A percentile compares a stretch with the other conserved stretches of the same genome.
Conservation (phyloP, 2,113 vertebrate species). For the Forbesichthys papilliferus region DNA sequence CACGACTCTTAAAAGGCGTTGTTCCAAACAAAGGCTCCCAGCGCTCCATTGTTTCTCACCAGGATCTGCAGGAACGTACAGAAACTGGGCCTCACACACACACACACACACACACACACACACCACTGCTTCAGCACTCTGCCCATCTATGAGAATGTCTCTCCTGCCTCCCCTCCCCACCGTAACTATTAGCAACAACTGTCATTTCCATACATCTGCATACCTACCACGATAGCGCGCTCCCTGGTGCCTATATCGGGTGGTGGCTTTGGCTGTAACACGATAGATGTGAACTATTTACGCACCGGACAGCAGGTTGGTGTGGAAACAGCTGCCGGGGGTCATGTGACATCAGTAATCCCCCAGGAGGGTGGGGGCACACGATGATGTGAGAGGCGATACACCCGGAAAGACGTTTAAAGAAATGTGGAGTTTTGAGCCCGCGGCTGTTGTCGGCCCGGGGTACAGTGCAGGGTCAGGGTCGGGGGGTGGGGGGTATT, state of each 20-base stretch:
- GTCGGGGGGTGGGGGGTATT: slow-evolving; percentile 33
- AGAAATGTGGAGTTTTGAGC: slow-evolving; percentile 32
- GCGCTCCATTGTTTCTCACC: slow-evolving; percentile 17
- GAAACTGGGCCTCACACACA: slow-evolving; percentile 33
- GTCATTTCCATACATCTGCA: slow-evolving; percentile 59
- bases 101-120: too few species aligned
- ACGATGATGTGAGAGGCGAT: slow-evolving; percentile 34
- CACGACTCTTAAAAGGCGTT: slow-evolving; percentile 29
- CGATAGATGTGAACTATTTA: slow-evolving; percentile 63
- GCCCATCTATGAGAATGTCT: slow-evolving; percentile 33
- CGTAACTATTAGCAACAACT: slow-evolving; percentile 41
- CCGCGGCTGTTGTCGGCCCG: background rate
- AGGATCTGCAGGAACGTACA: slow-evolving; percentile 26
- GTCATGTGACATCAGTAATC: slow-evolving; percentile 61
- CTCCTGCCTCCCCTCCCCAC: slow-evolving; percentile 5
- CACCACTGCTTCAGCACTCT: slow-evolving; percentile 16
- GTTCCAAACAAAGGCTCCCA: slow-evolving; percentile 14
- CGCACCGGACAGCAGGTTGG: slow-evolving; percentile 46
- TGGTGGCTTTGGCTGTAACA: slow-evolving; percentile 51
- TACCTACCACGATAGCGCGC: slow-evolving; percentile 51
- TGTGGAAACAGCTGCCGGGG: slow-evolving; percentile 57
- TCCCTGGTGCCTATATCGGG: slow-evolving; percentile 54
- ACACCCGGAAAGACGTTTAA: slow-evolving; percentile 28
- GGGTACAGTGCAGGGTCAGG: slow-evolving; percentile 42
- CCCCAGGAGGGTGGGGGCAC: slow-evolving; percentile 33